These are phyloP conservation scores for Fringilla coelebs DNA, from an alignment of 2,797 vertebrate genomes.

Conservation along the genomic window DNA sequence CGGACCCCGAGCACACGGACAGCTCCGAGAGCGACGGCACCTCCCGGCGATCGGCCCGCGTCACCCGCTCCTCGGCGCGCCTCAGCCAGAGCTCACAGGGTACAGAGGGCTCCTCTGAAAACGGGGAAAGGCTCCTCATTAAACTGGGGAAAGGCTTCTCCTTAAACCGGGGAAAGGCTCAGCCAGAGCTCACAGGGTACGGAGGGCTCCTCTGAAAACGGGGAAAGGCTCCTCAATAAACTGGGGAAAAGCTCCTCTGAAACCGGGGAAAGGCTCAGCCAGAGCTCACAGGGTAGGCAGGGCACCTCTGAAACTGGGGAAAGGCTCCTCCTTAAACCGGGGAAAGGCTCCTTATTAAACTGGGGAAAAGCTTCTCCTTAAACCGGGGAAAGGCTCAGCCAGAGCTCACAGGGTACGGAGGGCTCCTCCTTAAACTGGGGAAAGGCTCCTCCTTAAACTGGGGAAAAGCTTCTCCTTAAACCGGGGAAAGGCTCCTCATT, in stretches of 20 bases:
- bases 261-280: too few species aligned
- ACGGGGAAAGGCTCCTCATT: background rate
- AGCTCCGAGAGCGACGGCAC: constrained; percentile 94
- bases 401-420: too few species aligned
- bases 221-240: background rate
- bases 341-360: too few species aligned
- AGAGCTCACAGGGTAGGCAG: too few species aligned
- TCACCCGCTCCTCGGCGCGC: constrained; percentile 92
- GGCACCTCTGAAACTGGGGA: background rate
- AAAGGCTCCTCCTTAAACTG: too few species aligned
- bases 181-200: too few species aligned
- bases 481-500: fast-evolving
- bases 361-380: too few species aligned
- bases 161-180: background rate
- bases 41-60: constrained; percentile 85
- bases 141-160: fast-evolving
- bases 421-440: too few species aligned
- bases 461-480: too few species aligned
- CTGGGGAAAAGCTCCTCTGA: too few species aligned
- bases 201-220: background rate
- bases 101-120: constrained; percentile 24
- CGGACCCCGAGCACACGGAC: constrained; percentile 94
- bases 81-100: constrained; percentile 98
- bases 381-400: too few species aligned
- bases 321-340: background rate